Percentiles rank a stretch among this genome's conserved stretches.
Conservation (phyloP, 1,140 invertebrate species). For the Olivierus martensii region DNA sequence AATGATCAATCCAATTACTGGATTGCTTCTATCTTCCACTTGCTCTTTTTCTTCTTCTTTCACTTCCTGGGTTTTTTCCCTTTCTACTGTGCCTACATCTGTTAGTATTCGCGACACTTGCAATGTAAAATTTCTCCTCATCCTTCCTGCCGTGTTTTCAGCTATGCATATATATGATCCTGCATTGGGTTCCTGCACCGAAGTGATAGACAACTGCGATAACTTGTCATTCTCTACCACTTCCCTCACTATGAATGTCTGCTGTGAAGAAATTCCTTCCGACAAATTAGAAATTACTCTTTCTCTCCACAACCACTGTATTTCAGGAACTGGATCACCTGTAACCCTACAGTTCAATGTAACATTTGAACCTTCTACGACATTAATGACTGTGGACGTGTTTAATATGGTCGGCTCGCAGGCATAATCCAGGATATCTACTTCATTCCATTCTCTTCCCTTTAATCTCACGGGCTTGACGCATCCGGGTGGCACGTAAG, state of each 20-base stretch:
- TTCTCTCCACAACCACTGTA: conserved; percentile 79
- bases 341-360: conserved; percentile 63
- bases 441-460: conserved; percentile 32
- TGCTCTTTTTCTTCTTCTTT: conserved; percentile 5
- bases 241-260: conserved; percentile 61
- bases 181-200: conserved; percentile 74
- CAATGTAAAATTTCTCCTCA: conserved; percentile 52
- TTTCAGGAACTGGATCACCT: conserved; percentile 59
- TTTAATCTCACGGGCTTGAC: conserved; percentile 38
- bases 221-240: conserved; percentile 42
- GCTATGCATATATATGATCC: conserved; percentile 71
- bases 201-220: conserved; percentile 63
- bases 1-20: conserved; percentile 67
- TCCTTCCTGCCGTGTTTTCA: conserved; percentile 58
- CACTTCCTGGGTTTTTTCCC: conserved; percentile 16
- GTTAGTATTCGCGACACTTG: conserved; percentile 58
- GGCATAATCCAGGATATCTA: conserved; percentile 68
- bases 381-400: conserved; percentile 53
- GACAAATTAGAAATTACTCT: conserved; percentile 59
- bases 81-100: conserved; percentile 36
- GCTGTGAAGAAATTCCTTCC: conserved; percentile 34
- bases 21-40: conserved; percentile 48
- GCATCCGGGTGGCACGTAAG: conserved; percentile 58
- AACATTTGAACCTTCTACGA: conserved; percentile 63
- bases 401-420: conserved; percentile 67